phyloP scores from a whole-genome alignment of 1,140 invertebrate genomes.

The Xylocopa sonorina region DNA sequence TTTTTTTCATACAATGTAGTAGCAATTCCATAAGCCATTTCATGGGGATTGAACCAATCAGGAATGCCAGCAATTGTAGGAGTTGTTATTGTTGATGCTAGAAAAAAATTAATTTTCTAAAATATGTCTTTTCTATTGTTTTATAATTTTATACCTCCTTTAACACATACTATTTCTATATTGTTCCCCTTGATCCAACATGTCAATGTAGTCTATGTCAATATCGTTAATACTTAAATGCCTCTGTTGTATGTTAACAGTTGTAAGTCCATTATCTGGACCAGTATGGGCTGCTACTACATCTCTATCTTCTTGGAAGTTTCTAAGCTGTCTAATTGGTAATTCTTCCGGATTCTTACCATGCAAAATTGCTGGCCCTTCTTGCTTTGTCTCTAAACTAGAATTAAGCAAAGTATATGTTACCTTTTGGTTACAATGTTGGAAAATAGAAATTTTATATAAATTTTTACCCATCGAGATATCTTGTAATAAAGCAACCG shows the following conservation, averaged over 20 bases:
- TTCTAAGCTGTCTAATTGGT: slow-evolving; percentile 83
- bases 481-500: slow-evolving; percentile 88
- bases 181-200: slow-evolving; percentile 83
- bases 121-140: slow-evolving; percentile 64
- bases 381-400: slow-evolving; percentile 78
- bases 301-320: slow-evolving; percentile 81
- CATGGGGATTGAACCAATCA: slow-evolving; percentile 86
- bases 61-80: slow-evolving; percentile 84
- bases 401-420: slow-evolving; percentile 27
- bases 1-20: slow-evolving; percentile 91
- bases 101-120: not conserved
- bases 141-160: slow-evolving; percentile 87
- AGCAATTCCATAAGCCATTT: slow-evolving; percentile 87
- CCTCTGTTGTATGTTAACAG: slow-evolving; percentile 86
- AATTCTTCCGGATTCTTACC: slow-evolving; percentile 86
- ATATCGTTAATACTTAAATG: slow-evolving; percentile 86
- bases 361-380: slow-evolving; percentile 85
- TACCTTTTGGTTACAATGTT: slow-evolving; percentile 28
- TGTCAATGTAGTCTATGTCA: slow-evolving; percentile 90
- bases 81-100: slow-evolving; percentile 52
- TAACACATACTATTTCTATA: slow-evolving; percentile 77
- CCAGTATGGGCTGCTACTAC: slow-evolving; percentile 88
- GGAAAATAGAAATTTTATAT: slow-evolving; percentile 12
- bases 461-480: slow-evolving; percentile 86
- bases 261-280: slow-evolving; percentile 89